Conservation (phyloP, 2,888 invertebrate genomes). For the Caradrina clavipalpis region DNA sequence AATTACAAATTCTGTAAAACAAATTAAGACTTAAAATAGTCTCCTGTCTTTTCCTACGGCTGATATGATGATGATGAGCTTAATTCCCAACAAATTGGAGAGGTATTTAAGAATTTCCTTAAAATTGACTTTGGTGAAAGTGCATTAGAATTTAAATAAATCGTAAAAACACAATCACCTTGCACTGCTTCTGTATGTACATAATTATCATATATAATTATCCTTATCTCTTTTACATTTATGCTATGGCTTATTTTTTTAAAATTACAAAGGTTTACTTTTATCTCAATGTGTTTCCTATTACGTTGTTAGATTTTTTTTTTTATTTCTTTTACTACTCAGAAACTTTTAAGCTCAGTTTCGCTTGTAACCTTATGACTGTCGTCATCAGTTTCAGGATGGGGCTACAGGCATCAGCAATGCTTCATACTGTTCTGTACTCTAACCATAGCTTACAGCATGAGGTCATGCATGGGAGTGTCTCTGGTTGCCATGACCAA, state of each 20-base stretch:
- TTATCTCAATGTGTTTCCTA: too few relatives aligned
- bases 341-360: background rate
- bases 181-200: too few relatives aligned
- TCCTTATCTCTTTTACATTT: background rate
- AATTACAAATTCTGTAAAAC: background rate
- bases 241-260: background rate
- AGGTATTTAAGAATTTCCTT: background rate
- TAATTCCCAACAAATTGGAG: background rate
- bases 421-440: conserved; percentile 90
- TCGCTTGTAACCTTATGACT: background rate
- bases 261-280: too few relatives aligned
- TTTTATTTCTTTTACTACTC: too few relatives aligned
- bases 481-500: conserved; percentile 92
- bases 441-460: conserved; percentile 91
- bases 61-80: too few relatives aligned
- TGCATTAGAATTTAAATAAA: background rate
- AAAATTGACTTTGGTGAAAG: background rate
- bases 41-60: background rate
- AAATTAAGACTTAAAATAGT: background rate
- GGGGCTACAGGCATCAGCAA: conserved; percentile 91
- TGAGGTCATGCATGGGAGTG: conserved; percentile 92
- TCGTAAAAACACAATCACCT: too few relatives aligned
- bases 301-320: too few relatives aligned
- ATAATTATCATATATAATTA: too few relatives aligned
- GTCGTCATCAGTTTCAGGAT: conserved; percentile 69